Percentiles rank a stretch among this genome's conserved stretches.
Conservation (phyloP, 2,888 invertebrate genomes). For the Vesta saturnalis region DNA sequence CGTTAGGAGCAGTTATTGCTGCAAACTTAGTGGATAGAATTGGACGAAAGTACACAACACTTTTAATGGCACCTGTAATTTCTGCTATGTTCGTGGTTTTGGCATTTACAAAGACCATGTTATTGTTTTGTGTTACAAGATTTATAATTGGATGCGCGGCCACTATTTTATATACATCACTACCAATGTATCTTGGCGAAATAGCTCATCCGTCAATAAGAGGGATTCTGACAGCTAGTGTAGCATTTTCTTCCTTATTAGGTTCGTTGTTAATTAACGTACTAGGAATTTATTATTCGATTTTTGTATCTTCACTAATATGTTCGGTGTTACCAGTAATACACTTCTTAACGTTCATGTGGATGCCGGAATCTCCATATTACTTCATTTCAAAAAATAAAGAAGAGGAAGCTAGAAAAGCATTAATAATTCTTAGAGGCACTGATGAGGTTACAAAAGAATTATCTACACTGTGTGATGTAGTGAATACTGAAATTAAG, state of each 20-base stretch:
- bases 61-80: slow-evolving; percentile 57
- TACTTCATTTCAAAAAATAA: slow-evolving; percentile 61
- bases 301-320: slow-evolving; percentile 66
- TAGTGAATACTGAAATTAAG: slow-evolving; percentile 60
- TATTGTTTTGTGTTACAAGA: slow-evolving; percentile 64
- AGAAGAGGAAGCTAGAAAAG: slow-evolving; percentile 62
- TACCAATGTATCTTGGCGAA: slow-evolving; percentile 70
- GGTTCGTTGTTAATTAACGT: slow-evolving; percentile 71
- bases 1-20: slow-evolving; percentile 69
- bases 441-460: slow-evolving; percentile 65
- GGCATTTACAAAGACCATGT: slow-evolving; percentile 67
- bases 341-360: slow-evolving; percentile 67
- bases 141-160: slow-evolving; percentile 66
- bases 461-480: slow-evolving; percentile 54
- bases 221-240: slow-evolving; percentile 70
- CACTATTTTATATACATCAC: slow-evolving; percentile 57
- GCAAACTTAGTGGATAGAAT: slow-evolving; percentile 71
- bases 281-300: slow-evolving; percentile 69
- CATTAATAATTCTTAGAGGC: slow-evolving; percentile 69
- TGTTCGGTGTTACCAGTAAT: slow-evolving; percentile 69
- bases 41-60: slow-evolving; percentile 67
- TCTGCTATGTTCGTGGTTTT: slow-evolving; percentile 70
- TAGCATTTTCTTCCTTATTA: slow-evolving; percentile 66
- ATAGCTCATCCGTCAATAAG: slow-evolving; percentile 67
- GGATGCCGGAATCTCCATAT: slow-evolving; percentile 75